Evolutionary conservation across 92 coral and sea anemone genomes (phyloP).

Genomic region (Palythoa grandis): DNA sequence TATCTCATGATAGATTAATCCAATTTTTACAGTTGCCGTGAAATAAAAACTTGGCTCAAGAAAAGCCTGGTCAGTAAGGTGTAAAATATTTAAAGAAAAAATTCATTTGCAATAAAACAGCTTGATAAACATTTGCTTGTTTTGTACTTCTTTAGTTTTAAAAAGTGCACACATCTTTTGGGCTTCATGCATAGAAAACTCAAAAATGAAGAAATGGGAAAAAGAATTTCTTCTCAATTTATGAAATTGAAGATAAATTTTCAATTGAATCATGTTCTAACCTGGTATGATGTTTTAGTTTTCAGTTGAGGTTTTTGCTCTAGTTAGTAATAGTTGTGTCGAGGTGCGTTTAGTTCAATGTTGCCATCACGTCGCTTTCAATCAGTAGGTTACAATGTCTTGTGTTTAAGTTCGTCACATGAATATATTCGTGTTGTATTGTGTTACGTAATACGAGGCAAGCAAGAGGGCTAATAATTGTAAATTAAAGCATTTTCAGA

Average conservation of each 20-base stretch:
- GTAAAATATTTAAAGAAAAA: slow-evolving; percentile 9
- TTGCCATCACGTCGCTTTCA: too few species aligned
- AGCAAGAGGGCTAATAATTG: too few species aligned
- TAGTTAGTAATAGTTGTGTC: too few species aligned
- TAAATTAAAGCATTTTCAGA: too few species aligned
- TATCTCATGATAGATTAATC: neutral
- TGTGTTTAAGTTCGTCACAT: too few species aligned
- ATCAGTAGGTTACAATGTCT: too few species aligned
- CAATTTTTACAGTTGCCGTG: neutral
- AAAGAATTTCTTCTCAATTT: neutral
- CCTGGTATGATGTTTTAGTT: too few species aligned
- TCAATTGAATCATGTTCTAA: too few species aligned
- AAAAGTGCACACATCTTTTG: neutral
- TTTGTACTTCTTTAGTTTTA: neutral
- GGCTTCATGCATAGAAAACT: neutral
- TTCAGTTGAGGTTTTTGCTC: too few species aligned
- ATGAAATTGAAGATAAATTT: neutral
- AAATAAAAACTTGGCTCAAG: neutral
- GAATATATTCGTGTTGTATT: too few species aligned
- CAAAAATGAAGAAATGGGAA: neutral
- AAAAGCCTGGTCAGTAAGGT: neutral
- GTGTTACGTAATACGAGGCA: too few species aligned
- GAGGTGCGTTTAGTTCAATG: too few species aligned
- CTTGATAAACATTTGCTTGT: neutral
- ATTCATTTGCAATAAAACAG: neutral